A percentile compares a stretch with the other conserved stretches of the same genome.
Evolutionary conservation across 2,113 vertebrate species (phyloP).

Genomic region (Agapornis roseicollis): DNA sequence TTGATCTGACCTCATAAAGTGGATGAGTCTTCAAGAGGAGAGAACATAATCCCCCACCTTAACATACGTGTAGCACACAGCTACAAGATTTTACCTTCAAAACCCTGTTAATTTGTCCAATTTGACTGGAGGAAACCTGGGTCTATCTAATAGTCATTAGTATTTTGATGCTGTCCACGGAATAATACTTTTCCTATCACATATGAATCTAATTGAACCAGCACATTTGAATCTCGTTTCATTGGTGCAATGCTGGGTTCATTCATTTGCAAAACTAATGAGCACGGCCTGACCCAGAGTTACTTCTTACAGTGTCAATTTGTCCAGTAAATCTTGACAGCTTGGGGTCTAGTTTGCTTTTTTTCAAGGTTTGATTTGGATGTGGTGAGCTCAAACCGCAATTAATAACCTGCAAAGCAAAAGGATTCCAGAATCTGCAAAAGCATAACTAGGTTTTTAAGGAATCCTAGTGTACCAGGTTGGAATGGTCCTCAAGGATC

Average conservation of each 20-base stretch:
- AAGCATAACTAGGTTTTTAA: background rate
- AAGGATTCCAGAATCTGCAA: background rate
- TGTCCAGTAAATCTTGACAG: background rate
- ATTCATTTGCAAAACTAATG: conserved; percentile 38
- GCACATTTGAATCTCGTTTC: background rate
- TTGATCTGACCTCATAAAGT: background rate
- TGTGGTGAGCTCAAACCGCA: background rate
- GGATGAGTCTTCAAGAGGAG: background rate
- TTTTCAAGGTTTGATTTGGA: background rate
- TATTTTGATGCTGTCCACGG: background rate
- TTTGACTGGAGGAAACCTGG: background rate
- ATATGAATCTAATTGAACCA: background rate
- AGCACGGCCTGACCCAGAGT: background rate
- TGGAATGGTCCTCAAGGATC: background rate
- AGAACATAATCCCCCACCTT: background rate
- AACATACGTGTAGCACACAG: background rate
- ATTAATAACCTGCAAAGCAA: background rate
- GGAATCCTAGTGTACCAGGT: background rate
- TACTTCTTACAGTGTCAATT: background rate
- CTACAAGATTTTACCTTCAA: background rate
- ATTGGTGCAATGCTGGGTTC: background rate
- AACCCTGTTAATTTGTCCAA: background rate
- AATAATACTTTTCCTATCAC: background rate
- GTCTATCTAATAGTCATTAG: background rate
- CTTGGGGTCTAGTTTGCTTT: fast-evolving